Base-by-base conservation (phyloP, 2,888 invertebrate species). In the Epirrhoe alternata region DNA sequence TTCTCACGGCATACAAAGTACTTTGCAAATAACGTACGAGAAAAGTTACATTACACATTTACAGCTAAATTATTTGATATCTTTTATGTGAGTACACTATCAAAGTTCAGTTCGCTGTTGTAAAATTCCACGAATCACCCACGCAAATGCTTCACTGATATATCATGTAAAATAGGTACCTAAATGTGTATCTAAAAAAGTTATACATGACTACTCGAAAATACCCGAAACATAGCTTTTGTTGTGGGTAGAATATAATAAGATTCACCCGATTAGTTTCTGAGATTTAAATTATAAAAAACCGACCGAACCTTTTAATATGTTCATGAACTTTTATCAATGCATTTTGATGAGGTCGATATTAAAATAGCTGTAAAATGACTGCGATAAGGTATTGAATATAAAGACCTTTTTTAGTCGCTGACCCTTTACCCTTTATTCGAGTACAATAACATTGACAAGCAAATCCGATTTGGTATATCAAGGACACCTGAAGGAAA, bases 401-500 rank as follows among this genome's bases (percentile, higher is more conserved):
- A 31, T 16, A 38, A 82, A 76, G 80, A 72, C 69, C 77, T 75
- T 84, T 86, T 85, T 83, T 71, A 73, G 78, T 73, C 68, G 75
- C 74, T 89, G 90, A 90, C 88, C 90, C 56, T 83, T 82, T 80
- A 74, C 74, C 79, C 86, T 85, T 87, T 85, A 82, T 84, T 75
- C 74, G 73, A 75, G 77, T 72, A 84, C 83, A 87, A 85, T 84
- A 83, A 85, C 82, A 83, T 84, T 86, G 87, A 88, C 87, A 88
- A 86, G 86, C 83, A 86, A 89, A 89, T 89, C 83, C 77, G 84
- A 89, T 89, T 88, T 84, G 79, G 83, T 80, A 84, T 84, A 91
- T 89, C 88, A 90, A 91, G 92, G 90, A 83, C 91, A 90, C 87
- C 86, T 89, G 87, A 89, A 87, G 87, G 82, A 83, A 86, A 86